phyloP scores from a whole-genome alignment of 35 echinoderm and acorn worm species.

The Ptychodera flava region DNA sequence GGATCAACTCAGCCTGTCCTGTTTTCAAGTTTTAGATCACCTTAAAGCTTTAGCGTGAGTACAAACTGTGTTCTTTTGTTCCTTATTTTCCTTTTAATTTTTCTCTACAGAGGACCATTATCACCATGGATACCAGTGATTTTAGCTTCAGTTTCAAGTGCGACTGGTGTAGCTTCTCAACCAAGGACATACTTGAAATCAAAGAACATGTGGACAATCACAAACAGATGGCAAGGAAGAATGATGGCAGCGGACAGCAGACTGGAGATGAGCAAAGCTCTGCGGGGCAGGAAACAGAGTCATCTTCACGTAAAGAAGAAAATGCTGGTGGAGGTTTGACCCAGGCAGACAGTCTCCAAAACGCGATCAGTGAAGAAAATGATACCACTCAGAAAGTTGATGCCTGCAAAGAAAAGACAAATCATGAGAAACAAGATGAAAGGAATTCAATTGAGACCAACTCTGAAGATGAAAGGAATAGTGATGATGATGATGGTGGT shows the following conservation, averaged over 20 bases:
- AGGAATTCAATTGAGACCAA: background rate
- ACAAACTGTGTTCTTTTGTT: no score
- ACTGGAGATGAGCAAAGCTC: background rate
- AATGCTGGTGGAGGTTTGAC: background rate
- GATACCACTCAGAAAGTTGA: background rate
- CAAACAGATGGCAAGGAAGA: background rate
- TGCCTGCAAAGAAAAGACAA: background rate
- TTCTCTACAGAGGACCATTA: no score
- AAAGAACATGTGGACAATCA: constrained; percentile 12
- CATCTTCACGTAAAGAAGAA: background rate
- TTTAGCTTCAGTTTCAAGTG: constrained; percentile 13
- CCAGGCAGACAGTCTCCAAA: background rate
- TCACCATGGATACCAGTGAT: background rate
- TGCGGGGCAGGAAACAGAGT: background rate
- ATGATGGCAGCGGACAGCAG: background rate
- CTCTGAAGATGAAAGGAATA: background rate
- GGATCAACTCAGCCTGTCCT: no score
- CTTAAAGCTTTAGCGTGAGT: no score
- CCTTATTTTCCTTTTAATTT: no score
- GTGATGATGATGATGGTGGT: background rate
- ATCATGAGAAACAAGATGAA: background rate
- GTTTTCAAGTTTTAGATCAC: no score
- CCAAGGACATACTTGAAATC: constrained; percentile 12
- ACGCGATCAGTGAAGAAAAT: background rate
- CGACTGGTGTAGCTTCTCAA: constrained; percentile 5